Evolutionary conservation across 2,113 vertebrate species (phyloP).

Genomic region (Eolophus roseicapilla): DNA sequence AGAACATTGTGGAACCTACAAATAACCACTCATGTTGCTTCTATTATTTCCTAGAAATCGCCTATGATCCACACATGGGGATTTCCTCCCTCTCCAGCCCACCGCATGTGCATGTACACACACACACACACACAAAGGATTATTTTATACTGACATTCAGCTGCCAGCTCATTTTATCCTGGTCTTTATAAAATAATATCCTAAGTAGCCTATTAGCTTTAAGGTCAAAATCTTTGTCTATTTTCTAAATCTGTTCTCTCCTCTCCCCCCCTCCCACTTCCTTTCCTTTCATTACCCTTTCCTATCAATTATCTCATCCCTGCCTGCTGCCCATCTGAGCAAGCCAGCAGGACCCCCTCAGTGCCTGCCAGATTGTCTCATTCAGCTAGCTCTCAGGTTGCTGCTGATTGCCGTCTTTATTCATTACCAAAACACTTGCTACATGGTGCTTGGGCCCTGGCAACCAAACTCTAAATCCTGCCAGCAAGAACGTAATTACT

Average conservation of each 20-base stretch:
- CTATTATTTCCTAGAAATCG: background rate
- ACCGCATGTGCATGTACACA: fast-evolving
- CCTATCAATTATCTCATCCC: constrained; percentile 72
- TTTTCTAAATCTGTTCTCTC: constrained; percentile 53
- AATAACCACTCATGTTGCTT: background rate
- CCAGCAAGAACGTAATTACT: constrained; percentile 64
- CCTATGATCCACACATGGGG: background rate
- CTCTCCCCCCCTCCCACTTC: constrained; percentile 4
- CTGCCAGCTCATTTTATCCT: constrained; percentile 38
- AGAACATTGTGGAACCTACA: background rate
- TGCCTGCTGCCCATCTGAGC: constrained; percentile 70
- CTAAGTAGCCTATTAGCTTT: constrained; percentile 65
- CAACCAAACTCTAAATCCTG: constrained; percentile 48
- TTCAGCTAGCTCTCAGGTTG: constrained; percentile 65
- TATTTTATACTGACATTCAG: constrained; percentile 44
- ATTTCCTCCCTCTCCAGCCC: background rate
- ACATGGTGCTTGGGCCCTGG: constrained; percentile 58
- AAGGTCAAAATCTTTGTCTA: constrained; percentile 71
- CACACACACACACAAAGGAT: background rate
- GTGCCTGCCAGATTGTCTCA: constrained; percentile 69
- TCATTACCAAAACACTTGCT: constrained; percentile 73
- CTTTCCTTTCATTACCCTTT: constrained; percentile 71
- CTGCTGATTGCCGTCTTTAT: constrained; percentile 71
- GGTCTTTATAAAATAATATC: constrained; percentile 61
- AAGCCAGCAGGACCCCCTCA: constrained; percentile 61